A percentile compares a stretch with the other conserved stretches of the same genome.
phyloP scores from a whole-genome alignment of 2,888 invertebrate genomes.

The Halictus quadricinctus region DNA sequence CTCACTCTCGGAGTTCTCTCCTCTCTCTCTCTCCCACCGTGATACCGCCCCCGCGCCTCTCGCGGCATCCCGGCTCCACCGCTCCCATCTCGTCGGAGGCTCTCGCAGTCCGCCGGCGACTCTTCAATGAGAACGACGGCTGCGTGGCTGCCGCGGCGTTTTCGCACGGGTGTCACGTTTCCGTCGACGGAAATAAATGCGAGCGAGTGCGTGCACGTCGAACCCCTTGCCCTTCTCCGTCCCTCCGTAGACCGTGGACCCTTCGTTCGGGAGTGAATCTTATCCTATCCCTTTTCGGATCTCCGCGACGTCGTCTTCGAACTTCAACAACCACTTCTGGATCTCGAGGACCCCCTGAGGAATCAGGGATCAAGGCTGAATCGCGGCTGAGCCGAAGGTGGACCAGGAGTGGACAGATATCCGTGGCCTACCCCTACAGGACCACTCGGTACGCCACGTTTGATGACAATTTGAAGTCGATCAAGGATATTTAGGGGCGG shows the following conservation, averaged over 20 bases:
- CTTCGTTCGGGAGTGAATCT: background rate
- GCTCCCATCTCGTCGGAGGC: conserved; percentile 72
- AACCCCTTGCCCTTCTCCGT: background rate
- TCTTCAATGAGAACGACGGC: conserved; percentile 76
- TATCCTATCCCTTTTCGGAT: background rate
- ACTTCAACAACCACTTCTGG: background rate
- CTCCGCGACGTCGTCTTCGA: background rate
- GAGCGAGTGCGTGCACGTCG: conserved; percentile 32
- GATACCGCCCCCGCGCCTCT: conserved; percentile 39
- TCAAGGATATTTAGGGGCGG: background rate
- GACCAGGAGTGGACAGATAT: background rate
- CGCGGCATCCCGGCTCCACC: conserved; percentile 56
- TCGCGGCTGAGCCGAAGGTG: background rate
- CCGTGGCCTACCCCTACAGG: background rate
- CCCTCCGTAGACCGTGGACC: background rate
- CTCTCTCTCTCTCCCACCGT: conserved; percentile 26
- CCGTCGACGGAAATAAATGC: conserved; percentile 66
- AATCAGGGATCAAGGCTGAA: background rate
- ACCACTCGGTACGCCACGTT: background rate
- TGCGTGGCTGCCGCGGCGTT: conserved; percentile 58
- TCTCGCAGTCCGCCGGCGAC: conserved; percentile 79
- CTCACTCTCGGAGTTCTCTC: background rate
- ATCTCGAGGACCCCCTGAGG: background rate
- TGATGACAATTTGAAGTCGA: background rate
- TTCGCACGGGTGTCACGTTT: conserved; percentile 69